Evolutionary conservation across 2,888 invertebrate genomes (phyloP).

Genomic region (Cremastinae sp.): DNA sequence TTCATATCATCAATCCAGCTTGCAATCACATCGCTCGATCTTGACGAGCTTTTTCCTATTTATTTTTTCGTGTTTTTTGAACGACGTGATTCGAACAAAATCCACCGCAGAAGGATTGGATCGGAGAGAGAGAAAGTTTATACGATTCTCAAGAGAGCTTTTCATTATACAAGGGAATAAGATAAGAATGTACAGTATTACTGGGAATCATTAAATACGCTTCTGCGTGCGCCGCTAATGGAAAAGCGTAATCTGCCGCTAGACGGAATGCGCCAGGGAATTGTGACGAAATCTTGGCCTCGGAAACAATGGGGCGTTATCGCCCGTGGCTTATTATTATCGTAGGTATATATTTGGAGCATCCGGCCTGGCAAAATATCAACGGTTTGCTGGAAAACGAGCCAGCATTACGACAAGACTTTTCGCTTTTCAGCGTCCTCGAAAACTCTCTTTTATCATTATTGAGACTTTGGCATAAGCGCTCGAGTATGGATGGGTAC

Average conservation of each 20-base stretch:
- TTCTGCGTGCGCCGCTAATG: background rate
- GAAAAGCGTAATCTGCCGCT: background rate
- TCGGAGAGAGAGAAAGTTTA: background rate
- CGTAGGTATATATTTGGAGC: background rate
- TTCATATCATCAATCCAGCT: constrained; percentile 38
- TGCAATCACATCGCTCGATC: constrained; percentile 27
- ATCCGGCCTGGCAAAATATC: too few relatives aligned
- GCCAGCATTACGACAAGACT: too few relatives aligned
- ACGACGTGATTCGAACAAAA: constrained; percentile 8
- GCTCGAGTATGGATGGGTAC: too few relatives aligned
- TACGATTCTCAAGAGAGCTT: background rate
- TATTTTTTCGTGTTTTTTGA: constrained; percentile 17
- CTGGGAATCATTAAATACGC: background rate
- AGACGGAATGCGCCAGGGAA: background rate
- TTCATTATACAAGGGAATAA: background rate
- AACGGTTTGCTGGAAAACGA: too few relatives aligned
- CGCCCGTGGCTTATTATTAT: background rate
- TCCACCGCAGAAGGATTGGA: background rate
- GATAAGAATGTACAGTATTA: background rate
- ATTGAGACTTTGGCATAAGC: too few relatives aligned
- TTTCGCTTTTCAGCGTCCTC: too few relatives aligned
- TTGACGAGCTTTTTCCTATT: constrained; percentile 31
- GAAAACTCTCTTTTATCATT: too few relatives aligned
- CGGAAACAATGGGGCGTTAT: background rate
- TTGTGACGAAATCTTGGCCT: background rate